Evolutionary conservation across 2,797 vertebrate genomes (phyloP), one percentile per base, ranked within the genome.

Genomic region (Pipistrellus nathusii): DNA sequence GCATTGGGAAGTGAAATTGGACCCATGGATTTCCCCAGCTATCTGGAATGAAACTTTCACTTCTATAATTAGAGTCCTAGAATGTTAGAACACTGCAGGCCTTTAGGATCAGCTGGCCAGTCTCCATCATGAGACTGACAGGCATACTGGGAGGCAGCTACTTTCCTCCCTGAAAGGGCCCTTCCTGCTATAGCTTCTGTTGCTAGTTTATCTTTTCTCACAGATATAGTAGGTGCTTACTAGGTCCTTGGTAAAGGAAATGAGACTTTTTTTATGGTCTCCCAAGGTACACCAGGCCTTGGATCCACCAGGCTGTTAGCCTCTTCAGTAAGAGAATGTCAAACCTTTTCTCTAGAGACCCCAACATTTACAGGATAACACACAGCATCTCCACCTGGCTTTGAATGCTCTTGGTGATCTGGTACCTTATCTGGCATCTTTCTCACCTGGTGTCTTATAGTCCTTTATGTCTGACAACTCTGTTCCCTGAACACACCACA

Each of bases 1-100:
- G 91, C 69, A 41, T 62, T 32, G 25, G 90, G 85, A 94, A 95
- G 75, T 92, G 90, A 96, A 95, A 96, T 76, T 87, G 90, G 93
- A 93, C 59, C 94, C 85, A 62, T 96, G 93, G 96, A 96, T 95
- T 96, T 96, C 85, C 94, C 94, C 92, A 95, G 90, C 85, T 93
- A 87, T 88, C 83, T 86, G 91, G 90, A 94, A 92, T 92, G 95
- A 96, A 94, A 80, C 66, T 89, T 96, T 92, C 35, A 48, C 75
- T 90, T 96, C 95, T 96, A 96, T 95, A 96, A 94, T 97, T 96
- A 97, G 94, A 92, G 59, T 59, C 75, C 57, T 44, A 91, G 85
- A 96, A 92, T 96, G 94, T 92, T 78, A 83, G 83, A 71, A 85
- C 83, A 81, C 53, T 76, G n/a, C 92, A 90, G 86, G 87, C 90